These are phyloP conservation scores for Cyprinella venusta DNA, from an alignment of 2,797 vertebrate genomes.

Conservation along the genomic window DNA sequence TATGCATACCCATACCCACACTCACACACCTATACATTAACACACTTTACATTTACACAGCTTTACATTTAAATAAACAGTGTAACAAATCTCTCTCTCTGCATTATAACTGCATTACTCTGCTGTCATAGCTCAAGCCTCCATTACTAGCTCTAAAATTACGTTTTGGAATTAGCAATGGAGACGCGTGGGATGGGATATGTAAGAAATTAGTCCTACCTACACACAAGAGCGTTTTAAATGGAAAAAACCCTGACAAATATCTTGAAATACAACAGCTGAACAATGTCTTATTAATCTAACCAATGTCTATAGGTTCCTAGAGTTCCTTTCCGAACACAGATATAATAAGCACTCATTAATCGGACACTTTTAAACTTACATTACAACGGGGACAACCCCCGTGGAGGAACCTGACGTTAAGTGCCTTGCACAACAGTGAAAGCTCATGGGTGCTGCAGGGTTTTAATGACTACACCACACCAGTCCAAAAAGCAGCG, in stretches of 20 bases:
- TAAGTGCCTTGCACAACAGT: slow-evolving; percentile 14
- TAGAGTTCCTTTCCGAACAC: too few relatives aligned
- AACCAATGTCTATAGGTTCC: too few relatives aligned
- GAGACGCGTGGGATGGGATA: background rate
- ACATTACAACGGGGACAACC: slow-evolving; percentile 16
- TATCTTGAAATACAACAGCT: background rate
- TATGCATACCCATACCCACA: too few relatives aligned
- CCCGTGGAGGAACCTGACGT: slow-evolving; percentile 16
- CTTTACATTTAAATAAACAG: too few relatives aligned
- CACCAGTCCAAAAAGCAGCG: background rate
- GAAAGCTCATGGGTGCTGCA: slow-evolving; percentile 15
- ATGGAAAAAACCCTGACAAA: background rate
- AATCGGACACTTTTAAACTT: slow-evolving; percentile 11
- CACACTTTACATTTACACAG: too few relatives aligned
- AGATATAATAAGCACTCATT: slow-evolving; percentile 2
- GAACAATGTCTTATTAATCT: background rate
- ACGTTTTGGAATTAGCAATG: background rate
- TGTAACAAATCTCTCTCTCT: too few relatives aligned
- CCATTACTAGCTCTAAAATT: background rate
- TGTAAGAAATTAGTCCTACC: background rate
- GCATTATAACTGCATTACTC: too few relatives aligned
- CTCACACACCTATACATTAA: too few relatives aligned
- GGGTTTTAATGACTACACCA: slow-evolving; percentile 29
- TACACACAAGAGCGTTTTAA: background rate
- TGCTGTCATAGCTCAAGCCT: background rate